Conservation (phyloP, 2,888 invertebrate species). For the Blera fallax region DNA sequence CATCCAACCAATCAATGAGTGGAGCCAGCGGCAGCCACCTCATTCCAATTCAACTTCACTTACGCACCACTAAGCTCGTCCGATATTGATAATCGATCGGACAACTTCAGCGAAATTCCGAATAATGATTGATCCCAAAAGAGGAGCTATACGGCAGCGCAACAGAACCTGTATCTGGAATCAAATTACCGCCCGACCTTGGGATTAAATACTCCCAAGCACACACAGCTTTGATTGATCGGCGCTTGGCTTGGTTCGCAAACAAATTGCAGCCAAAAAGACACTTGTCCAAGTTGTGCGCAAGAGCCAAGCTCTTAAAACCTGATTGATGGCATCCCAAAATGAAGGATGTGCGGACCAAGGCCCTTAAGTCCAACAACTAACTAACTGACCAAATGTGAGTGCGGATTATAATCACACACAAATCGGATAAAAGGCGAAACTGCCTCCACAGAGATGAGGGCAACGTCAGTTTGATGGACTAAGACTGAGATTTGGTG, state of each 20-base stretch:
- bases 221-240: slow-evolving; percentile 60
- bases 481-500: slow-evolving; percentile 35
- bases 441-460: not conserved
- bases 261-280: slow-evolving; percentile 53
- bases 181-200: slow-evolving; percentile 63
- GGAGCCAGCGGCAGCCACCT: slow-evolving; percentile 45
- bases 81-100: slow-evolving; percentile 68
- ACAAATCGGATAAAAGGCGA: slow-evolving; percentile 56
- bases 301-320: slow-evolving; percentile 2
- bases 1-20: slow-evolving; percentile 59
- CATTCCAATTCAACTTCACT: slow-evolving; percentile 59
- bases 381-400: slow-evolving; percentile 28
- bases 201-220: slow-evolving; percentile 38
- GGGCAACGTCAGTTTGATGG: slow-evolving; percentile 61
- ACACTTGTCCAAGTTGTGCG: slow-evolving; percentile 58
- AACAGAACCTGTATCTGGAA: slow-evolving; percentile 18
- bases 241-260: slow-evolving; percentile 31
- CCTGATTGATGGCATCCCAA: slow-evolving; percentile 68
- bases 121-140: slow-evolving; percentile 69
- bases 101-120: slow-evolving; percentile 64
- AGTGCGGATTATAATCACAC: slow-evolving; percentile 61
- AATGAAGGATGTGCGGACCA: slow-evolving; percentile 27
- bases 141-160: slow-evolving; percentile 49
- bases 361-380: slow-evolving; percentile 4
- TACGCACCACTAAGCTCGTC: slow-evolving; percentile 61